Base-by-base conservation (phyloP, 2,113 vertebrate genomes). In the Glareola pratincola region DNA sequence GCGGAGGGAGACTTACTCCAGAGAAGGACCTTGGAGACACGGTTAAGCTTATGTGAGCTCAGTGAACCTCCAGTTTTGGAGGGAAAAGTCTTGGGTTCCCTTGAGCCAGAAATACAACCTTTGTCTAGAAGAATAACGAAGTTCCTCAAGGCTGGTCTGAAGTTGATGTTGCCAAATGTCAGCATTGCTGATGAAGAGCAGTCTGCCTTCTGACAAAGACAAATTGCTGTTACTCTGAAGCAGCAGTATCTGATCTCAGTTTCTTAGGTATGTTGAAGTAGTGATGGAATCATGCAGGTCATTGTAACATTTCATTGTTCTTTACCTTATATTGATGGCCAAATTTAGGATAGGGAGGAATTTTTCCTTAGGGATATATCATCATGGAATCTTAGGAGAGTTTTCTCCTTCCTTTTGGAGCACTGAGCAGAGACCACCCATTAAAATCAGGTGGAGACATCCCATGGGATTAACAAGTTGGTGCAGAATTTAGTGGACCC, bases 301-400 rank as follows among this genome's bases (percentile, higher is more conserved):
- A 16, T 81, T 84, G 67, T 83, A 81, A 92, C 96, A 78, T 95
- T 87, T 80, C 69, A 51, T 90, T 87, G 96, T 91, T 93, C 68
- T 93, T 96, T 92, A 95, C 54, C 48, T 68, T 92, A 30, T 50
- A 56, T 53, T 43, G 39, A 92, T 81, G 78, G 96, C 64, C 90
- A 86, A 92, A 48, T 82, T 76, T 68, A 63, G 41, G 63, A 47
- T 68, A 95, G 53, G 66, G 47, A 45, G 64, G 64, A 85, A 18
- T 43, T 77, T 54, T 60, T 64, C 51, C 37, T 57, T 81, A 54
- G 21, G 23, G 14, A 12, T 69, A 8, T 29, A 12, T 67, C 80
- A 74, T 37, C 57, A 84, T 80, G 50, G 63, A 73, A 36, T 69
- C 68, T 37, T 43, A 67, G 73, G 60, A 48, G 50, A 88, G 54